phyloP scores from a whole-genome alignment of 2,888 invertebrate species.

The Meteorus cinctellus region DNA sequence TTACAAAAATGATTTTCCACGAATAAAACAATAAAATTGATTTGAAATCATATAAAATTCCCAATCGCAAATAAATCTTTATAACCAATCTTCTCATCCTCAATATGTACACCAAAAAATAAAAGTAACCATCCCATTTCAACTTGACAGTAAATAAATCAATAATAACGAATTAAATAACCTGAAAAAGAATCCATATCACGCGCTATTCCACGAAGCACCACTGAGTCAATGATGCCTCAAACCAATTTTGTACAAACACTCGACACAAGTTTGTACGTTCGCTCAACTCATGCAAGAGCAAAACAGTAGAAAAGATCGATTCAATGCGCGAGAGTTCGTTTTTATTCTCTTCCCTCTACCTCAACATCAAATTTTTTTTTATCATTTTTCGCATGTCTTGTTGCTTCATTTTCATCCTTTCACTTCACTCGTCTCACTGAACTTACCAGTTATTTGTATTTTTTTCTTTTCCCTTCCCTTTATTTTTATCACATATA shows the following conservation, averaged over 20 bases:
- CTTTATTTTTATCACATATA: not conserved
- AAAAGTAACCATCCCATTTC: too few species aligned
- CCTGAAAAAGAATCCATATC: constrained; percentile 26
- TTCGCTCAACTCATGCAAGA: not conserved
- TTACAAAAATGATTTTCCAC: too few species aligned
- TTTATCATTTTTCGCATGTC: too few species aligned
- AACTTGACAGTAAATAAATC: not conserved
- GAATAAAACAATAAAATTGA: too few species aligned
- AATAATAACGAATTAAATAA: constrained; percentile 6
- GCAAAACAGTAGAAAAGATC: not conserved
- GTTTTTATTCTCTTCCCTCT: not conserved
- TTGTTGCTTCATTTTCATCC: not conserved
- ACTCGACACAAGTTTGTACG: not conserved
- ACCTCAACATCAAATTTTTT: too few species aligned
- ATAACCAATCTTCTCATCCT: too few species aligned
- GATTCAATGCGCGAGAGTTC: not conserved
- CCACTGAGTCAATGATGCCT: constrained; percentile 7
- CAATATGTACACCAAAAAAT: too few species aligned
- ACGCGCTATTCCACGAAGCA: not conserved
- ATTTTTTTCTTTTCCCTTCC: not conserved
- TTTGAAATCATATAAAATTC: too few species aligned
- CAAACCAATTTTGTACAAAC: constrained; percentile 14
- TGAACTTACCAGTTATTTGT: not conserved
- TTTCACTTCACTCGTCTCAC: not conserved
- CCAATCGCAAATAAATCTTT: too few species aligned